Conservation (phyloP, 2,113 vertebrate species). For the Tachysurus fulvidraco region DNA sequence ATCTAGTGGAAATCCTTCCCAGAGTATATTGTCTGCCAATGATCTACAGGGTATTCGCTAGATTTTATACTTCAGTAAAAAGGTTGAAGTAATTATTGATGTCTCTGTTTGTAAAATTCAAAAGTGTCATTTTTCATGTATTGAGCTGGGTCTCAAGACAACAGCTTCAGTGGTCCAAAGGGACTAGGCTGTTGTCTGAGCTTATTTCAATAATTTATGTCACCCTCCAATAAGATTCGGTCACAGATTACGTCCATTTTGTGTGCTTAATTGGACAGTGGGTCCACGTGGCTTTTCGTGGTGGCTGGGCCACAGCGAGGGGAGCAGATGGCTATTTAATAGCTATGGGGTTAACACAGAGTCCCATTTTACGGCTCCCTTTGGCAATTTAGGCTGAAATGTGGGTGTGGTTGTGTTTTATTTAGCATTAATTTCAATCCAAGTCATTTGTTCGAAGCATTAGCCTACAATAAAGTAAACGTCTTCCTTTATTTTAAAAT, state of each 20-base stretch:
- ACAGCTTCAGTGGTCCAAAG: slow-evolving; percentile 21
- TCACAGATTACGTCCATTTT: slow-evolving; percentile 60
- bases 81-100: not conserved
- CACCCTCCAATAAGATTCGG: slow-evolving; percentile 63
- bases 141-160: slow-evolving; percentile 5
- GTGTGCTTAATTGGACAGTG: slow-evolving; percentile 43
- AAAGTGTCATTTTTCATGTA: not conserved
- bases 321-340: slow-evolving; percentile 56
- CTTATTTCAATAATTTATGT: slow-evolving; percentile 73
- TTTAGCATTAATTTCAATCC: slow-evolving; percentile 30
- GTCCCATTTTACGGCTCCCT: slow-evolving; percentile 52
- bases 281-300: slow-evolving; percentile 16
- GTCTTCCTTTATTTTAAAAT: not conserved
- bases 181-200: slow-evolving; percentile 19
- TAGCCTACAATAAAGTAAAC: not conserved
- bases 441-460: not conserved
- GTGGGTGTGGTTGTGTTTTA: not conserved
- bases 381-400: slow-evolving; percentile 32
- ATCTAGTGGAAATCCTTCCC: not conserved
- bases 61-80: slow-evolving; percentile 3
- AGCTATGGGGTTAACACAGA: slow-evolving; percentile 52
- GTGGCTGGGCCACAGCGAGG: slow-evolving; percentile 18
- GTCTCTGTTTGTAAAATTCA: slow-evolving; percentile 16
- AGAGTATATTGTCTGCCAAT: not conserved
- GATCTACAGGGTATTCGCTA: not conserved